Percentiles rank a stretch among this genome's conserved stretches.
Evolutionary conservation across 2,797 vertebrate species (phyloP).

Genomic region (Oreonectes daqikongensis): DNA sequence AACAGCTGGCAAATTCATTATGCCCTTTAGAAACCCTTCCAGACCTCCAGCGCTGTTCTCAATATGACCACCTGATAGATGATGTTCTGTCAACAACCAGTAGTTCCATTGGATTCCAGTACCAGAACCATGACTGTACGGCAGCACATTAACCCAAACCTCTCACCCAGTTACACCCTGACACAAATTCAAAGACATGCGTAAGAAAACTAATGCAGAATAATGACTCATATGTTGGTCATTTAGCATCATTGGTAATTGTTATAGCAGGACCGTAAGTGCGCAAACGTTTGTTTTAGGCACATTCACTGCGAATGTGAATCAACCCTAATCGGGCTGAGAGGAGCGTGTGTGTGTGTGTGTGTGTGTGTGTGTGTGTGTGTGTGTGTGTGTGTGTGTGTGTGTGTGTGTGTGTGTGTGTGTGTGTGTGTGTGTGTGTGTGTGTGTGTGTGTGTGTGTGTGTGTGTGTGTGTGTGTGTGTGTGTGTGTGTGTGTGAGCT

Average conservation of each 20-base stretch:
- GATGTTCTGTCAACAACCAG: conserved; percentile 38
- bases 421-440: conserved; percentile 15
- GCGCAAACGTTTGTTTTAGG: conserved; percentile 53
- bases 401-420: conserved; percentile 24
- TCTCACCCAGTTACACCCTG: conserved; percentile 7
- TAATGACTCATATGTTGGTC: conserved; percentile 55
- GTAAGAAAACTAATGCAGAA: conserved; percentile 28
- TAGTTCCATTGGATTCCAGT: conserved; percentile 20
- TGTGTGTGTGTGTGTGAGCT: conserved; percentile 38
- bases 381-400: conserved; percentile 39
- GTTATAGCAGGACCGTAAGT: conserved; percentile 40
- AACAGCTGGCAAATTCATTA: conserved; percentile 5
- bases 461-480: neutral
- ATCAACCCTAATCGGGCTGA: conserved; percentile 45
- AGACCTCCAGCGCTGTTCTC: conserved; percentile 35
- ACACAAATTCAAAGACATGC: conserved; percentile 7
- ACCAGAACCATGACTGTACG: conserved; percentile 29
- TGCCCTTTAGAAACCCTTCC: conserved; percentile 16
- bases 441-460: conserved; percentile 8
- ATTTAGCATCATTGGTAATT: conserved; percentile 52
- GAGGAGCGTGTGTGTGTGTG: conserved; percentile 26
- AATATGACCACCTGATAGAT: conserved; percentile 31
- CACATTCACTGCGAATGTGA: conserved; percentile 47
- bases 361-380: neutral
- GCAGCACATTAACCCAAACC: conserved; percentile 27